Evolutionary conservation across 2,113 vertebrate species (phyloP), one percentile per base, ranked within the genome.

Genomic region (Psophia crepitans): DNA sequence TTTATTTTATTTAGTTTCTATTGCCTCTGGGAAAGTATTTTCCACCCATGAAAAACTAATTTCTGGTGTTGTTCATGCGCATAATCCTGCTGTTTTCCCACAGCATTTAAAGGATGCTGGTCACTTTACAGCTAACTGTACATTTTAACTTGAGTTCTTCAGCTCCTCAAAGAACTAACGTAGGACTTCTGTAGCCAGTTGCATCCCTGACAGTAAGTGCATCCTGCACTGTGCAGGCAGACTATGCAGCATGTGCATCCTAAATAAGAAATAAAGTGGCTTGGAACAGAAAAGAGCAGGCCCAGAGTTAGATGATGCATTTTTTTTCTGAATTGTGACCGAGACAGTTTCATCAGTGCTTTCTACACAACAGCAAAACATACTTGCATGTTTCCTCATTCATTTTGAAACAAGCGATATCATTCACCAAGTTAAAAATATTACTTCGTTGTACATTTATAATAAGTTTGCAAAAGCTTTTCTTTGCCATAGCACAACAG

Each of bases 1-100:
- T 85, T 69, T 76, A 80, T 87, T 82, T 87, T 65, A 37, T 81
- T 85, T 87, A 41, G 43, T 80, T 85, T 69, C 44, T 89, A 5
- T 66, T 94, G 81, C 65, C 61, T 92, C 84, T 96, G 64, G 86
- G 75, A 84, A 96, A 89, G 27, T 65, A 86, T 89, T 93, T 94
- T 91, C 48, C 46, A 80, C 32, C 49, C 27, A 61, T 79, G 66
- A 89, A 96, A 91, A 96, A 54, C 32, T 65, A 61, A 84, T 87
- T 87, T 91, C 74, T 96, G 35, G 7, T 70, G 65, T 20, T 92
- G 32, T 39, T 88, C 64, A 63, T 37, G 41, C 33, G 65, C 70
- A 27, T 92, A 93, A 91, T 78, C 48, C 7, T 65, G 20, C 23
- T 84, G 51, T 84, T 95, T 87, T 84, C 39, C 49, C 66, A 82